Base-by-base conservation (phyloP, 1,140 invertebrate genomes). In the Cotesia glomerata region DNA sequence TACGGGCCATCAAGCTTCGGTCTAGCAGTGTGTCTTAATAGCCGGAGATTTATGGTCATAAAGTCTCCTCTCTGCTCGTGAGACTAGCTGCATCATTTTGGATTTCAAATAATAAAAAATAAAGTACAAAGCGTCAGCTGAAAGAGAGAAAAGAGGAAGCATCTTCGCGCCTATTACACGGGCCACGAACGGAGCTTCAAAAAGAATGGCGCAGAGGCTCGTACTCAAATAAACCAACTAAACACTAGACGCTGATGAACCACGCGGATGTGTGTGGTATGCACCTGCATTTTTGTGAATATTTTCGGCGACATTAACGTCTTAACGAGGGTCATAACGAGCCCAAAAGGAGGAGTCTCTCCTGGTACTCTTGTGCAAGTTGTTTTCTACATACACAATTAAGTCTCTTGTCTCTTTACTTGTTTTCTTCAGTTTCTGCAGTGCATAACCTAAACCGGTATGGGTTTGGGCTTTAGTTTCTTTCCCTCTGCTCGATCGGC, bases 211-310 rank as follows among this genome's bases (percentile, higher is more conserved):
- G 45, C 49, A 71, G 72, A 63, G 68, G 1, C 34, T 49, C 16
- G 69, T 11, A 51, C 14, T 54, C 5, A 68, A 61, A 16, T 56
- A 69, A 52, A 71, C 52, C 59, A 59, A 56, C 56, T 36, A n/a
- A 71, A 64, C 26, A 58, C 14, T 9, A 16, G 56, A 58, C 14
- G 18, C 56, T 58, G 18, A 18, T 18, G 56, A 26, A 54, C 76
- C 64, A 78, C 81, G 78, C 79, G 80, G 78, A 81, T 78, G 78
- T 39, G 34, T 13, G 35, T 26, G 54, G 61, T 9, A 74, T 75
- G 82, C 83, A 84, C 82, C 84, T 87, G 85, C 82, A 86, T 85
- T 86, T 86, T 86, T 85, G 76, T 79, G 76, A 86, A 85, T 85
- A 84, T 82, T 85, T 86, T 83, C 78, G 79, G 78, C 75, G 79